phyloP scores from a whole-genome alignment of 2,113 vertebrate genomes.

The Melanerpes aurifrons region DNA sequence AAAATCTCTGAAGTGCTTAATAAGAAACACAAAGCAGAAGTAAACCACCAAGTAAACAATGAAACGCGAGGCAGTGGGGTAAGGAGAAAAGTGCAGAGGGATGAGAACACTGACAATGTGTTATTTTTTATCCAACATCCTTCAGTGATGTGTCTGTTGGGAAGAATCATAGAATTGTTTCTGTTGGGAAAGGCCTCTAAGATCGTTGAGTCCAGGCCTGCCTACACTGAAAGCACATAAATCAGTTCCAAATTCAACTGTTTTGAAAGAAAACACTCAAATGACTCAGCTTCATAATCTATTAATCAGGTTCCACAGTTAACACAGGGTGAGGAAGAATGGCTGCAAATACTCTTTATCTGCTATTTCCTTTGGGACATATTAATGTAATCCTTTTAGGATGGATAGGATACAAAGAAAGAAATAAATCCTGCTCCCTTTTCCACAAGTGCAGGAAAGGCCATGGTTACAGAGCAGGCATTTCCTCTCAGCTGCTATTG shows the following conservation, averaged over 20 bases:
- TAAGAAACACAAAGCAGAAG: background rate
- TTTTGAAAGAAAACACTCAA: background rate
- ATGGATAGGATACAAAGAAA: background rate
- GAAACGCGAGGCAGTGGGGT: background rate
- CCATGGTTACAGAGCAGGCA: background rate
- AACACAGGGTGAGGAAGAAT: background rate
- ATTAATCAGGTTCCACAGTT: background rate
- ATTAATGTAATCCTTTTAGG: conserved; percentile 10
- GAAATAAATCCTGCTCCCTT: background rate
- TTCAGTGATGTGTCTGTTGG: background rate
- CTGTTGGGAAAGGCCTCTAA: too few relatives aligned
- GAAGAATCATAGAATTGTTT: background rate
- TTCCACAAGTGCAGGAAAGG: background rate
- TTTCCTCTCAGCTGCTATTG: background rate
- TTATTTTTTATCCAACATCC: background rate
- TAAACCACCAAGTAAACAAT: conserved; percentile 23
- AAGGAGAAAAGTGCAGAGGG: background rate
- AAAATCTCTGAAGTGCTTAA: background rate
- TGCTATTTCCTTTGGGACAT: background rate
- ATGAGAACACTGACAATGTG: background rate
- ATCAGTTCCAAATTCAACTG: background rate
- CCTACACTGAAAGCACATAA: background rate
- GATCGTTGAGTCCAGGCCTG: background rate
- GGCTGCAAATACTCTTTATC: background rate
- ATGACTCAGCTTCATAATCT: background rate